Percentiles rank a stretch among this genome's conserved stretches.
phyloP scores from a whole-genome alignment of 2,888 invertebrate species.

The Epicampocera succincta region DNA sequence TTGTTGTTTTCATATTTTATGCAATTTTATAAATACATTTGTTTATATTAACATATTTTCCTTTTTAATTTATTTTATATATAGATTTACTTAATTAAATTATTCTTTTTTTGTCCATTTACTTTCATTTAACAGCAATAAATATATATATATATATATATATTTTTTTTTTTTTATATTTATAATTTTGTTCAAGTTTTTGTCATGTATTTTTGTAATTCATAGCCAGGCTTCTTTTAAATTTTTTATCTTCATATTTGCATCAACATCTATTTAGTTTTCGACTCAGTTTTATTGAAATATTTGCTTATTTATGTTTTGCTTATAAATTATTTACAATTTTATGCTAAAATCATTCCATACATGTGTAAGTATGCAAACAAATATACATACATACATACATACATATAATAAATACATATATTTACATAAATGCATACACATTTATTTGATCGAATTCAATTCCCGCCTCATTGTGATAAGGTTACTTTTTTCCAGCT shows the following conservation, averaged over 20 bases:
- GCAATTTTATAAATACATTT: slow-evolving; percentile 51
- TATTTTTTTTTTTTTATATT: slow-evolving; percentile 8
- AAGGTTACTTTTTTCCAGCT: background rate
- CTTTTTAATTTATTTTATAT: slow-evolving; percentile 35
- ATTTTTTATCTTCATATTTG: background rate
- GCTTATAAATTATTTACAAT: slow-evolving; percentile 47
- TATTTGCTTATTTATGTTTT: background rate
- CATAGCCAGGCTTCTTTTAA: slow-evolving; percentile 50
- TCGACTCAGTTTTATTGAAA: slow-evolving; percentile 12
- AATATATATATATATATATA: slow-evolving; percentile 47
- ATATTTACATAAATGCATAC: background rate
- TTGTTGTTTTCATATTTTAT: slow-evolving; percentile 37
- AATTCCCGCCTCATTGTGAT: background rate
- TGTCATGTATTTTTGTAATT: slow-evolving; percentile 33
- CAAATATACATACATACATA: background rate
- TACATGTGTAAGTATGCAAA: background rate
- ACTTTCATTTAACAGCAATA: slow-evolving; percentile 66
- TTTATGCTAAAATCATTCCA: slow-evolving; percentile 17
- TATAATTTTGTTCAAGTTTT: slow-evolving; percentile 32
- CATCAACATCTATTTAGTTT: slow-evolving; percentile 41
- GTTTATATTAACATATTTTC: slow-evolving; percentile 43
- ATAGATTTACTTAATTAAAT: slow-evolving; percentile 45
- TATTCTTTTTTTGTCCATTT: slow-evolving; percentile 37
- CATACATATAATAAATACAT: no score
- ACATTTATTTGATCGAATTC: background rate